phyloP scores from a whole-genome alignment of 2,888 invertebrate species.

The Selenia dentaria region DNA sequence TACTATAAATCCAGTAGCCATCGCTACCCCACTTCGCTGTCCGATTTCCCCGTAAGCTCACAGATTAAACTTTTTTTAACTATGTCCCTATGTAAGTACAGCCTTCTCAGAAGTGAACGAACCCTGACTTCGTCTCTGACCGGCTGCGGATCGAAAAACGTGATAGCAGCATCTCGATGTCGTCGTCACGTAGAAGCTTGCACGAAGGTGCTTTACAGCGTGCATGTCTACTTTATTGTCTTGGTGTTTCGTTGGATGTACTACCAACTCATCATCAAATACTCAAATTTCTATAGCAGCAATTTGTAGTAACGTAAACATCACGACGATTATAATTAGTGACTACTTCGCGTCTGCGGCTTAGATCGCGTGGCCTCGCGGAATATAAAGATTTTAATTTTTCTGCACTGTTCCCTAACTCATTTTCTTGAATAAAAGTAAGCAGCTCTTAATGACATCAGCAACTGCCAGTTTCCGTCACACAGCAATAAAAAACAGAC shows the following conservation, averaged over 20 bases:
- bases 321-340: too few species aligned
- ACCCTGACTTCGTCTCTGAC: slow-evolving; percentile 18
- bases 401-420: too few species aligned
- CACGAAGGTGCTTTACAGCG: neutral
- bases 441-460: too few species aligned
- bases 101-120: slow-evolving; percentile 47
- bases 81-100: slow-evolving; percentile 23
- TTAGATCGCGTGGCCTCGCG: too few species aligned
- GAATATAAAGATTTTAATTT: too few species aligned
- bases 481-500: too few species aligned
- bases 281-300: too few species aligned
- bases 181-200: neutral
- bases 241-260: neutral
- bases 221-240: neutral
- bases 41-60: slow-evolving; percentile 22
- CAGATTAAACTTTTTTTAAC: neutral
- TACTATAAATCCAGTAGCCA: slow-evolving; percentile 20
- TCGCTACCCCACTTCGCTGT: slow-evolving; percentile 14
- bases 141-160: slow-evolving; percentile 32
- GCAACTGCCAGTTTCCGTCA: too few species aligned
- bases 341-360: too few species aligned
- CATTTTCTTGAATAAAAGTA: too few species aligned
- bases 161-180: slow-evolving; percentile 39
- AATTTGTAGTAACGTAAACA: too few species aligned
- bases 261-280: too few species aligned